Evolutionary conservation across 2,888 invertebrate genomes (phyloP), one percentile per base, ranked within the genome.

Genomic region (Trissolcus brochymenae): DNA sequence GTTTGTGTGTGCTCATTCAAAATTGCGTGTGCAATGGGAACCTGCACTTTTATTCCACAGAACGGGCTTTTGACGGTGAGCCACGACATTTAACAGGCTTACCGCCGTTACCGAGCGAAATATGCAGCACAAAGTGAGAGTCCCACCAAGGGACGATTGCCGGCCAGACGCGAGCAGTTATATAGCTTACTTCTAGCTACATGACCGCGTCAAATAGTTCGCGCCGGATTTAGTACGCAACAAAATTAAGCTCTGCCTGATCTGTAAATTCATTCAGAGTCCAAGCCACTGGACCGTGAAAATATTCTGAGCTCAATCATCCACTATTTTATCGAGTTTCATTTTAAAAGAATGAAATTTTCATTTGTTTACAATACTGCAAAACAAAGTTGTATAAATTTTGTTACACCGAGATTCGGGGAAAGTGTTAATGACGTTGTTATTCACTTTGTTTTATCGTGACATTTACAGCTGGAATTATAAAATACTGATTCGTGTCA

Each of bases 11-110:
- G 19, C 43, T 11, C n/a, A 50, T 41, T 40, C 67, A 66, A 14
- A 73, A 72, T 79, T 80, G 64, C 80, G 79, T 51, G 81, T 76
- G 49, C 21, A 68, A n/a, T 50, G 50, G 62, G 43, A 61, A 55
- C 46, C 72, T 78, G 81, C 84, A 84, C 85, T 87, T 87, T 87
- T 85, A 86, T 87, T 87, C 86, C 85, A 84, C 84, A 81, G 82
- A 64, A 73, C 78, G 11, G 81, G 84, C 85, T 88, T 88, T 88
- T 88, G 86, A 88, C 84, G 88, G 88, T 86, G 86, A 87, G 88
- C 88, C 88, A 87, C 88, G 87, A 87, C 86, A 87, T 87, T 87
- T 87, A 87, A 87, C 85, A 83, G 86, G 86, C 83, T 86, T 83
- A 86, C 85, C 84, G 80, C 81, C 82, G 82, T 84, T 84, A 81